Conservation (phyloP, 2,888 invertebrate species). For the Lithophane leautieri region DNA sequence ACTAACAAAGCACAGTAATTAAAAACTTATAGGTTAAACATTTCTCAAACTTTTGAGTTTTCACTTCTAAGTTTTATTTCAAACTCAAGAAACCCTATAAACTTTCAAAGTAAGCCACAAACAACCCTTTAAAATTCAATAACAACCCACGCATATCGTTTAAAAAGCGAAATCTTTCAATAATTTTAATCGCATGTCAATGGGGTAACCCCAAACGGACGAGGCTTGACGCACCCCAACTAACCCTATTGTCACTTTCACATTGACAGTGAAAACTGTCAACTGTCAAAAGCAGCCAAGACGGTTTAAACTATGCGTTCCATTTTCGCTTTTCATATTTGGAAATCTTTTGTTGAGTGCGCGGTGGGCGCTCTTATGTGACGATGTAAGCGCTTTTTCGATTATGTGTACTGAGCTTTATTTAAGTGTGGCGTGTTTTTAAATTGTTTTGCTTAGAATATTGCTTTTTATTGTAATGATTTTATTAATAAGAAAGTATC, state of each 20-base stretch:
- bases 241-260: conserved; percentile 84
- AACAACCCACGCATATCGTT: conserved; percentile 67
- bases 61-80: conserved; percentile 30
- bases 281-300: conserved; percentile 90
- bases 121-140: conserved; percentile 81
- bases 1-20: too few species aligned
- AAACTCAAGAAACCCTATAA: conserved; percentile 64
- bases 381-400: conserved; percentile 69
- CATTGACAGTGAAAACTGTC: conserved; percentile 89
- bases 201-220: conserved; percentile 75
- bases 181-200: conserved; percentile 88
- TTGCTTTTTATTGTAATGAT: conserved; percentile 25
- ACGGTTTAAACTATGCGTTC: conserved; percentile 89
- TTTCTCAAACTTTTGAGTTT: conserved; percentile 30
- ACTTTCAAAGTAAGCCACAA: conserved; percentile 66
- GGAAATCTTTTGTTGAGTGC: conserved; percentile 79
- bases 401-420: conserved; percentile 70
- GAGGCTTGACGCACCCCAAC: conserved; percentile 86
- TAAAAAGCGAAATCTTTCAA: conserved; percentile 84
- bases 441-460: conserved; percentile 40
- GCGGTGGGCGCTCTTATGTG: conserved; percentile 75
- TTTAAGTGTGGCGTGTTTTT: conserved; percentile 57
- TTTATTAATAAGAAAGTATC: conserved; percentile 5
- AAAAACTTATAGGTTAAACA: too few species aligned
- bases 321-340: conserved; percentile 85